Conservation (phyloP, 2,888 invertebrate genomes). For the Andrena camellia region DNA sequence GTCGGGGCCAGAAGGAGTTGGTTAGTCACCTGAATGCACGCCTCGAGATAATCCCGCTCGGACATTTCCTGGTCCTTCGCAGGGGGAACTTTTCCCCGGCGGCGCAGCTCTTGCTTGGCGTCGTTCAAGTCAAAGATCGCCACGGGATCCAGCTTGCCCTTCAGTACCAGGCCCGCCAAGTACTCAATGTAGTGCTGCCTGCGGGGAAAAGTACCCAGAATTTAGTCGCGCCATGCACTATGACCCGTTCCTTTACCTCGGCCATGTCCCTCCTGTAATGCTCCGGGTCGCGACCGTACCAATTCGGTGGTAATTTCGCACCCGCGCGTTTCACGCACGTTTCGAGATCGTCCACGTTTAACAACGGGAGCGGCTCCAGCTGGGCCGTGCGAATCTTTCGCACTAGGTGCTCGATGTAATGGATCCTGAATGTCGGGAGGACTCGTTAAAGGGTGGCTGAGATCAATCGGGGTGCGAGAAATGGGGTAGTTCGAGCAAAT, state of each 20-base stretch:
- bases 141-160: constrained; percentile 94
- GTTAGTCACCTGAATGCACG: constrained; percentile 93
- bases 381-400: constrained; percentile 89
- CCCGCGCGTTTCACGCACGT: constrained; percentile 92
- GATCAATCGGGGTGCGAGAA: not conserved
- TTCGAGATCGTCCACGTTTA: constrained; percentile 93
- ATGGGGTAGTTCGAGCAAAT: no score
- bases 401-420: constrained; percentile 96
- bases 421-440: constrained; percentile 88
- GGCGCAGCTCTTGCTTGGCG: constrained; percentile 94
- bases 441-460: constrained; percentile 24
- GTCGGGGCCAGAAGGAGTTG: constrained; percentile 56
- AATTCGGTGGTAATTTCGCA: constrained; percentile 90
- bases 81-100: constrained; percentile 94
- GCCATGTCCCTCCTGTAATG: constrained; percentile 85
- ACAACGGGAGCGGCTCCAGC: constrained; percentile 92
- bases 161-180: constrained; percentile 94
- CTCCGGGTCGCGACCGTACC: constrained; percentile 88
- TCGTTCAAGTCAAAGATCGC: constrained; percentile 95
- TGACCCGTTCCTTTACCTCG: constrained; percentile 84
- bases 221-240: constrained; percentile 74
- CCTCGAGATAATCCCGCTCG: constrained; percentile 93
- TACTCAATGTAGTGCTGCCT: constrained; percentile 98
- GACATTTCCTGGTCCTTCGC: constrained; percentile 93
- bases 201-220: constrained; percentile 85